Evolutionary conservation across 2,113 vertebrate genomes (phyloP), one percentile per base, ranked within the genome.

Genomic region (Garra rufa): DNA sequence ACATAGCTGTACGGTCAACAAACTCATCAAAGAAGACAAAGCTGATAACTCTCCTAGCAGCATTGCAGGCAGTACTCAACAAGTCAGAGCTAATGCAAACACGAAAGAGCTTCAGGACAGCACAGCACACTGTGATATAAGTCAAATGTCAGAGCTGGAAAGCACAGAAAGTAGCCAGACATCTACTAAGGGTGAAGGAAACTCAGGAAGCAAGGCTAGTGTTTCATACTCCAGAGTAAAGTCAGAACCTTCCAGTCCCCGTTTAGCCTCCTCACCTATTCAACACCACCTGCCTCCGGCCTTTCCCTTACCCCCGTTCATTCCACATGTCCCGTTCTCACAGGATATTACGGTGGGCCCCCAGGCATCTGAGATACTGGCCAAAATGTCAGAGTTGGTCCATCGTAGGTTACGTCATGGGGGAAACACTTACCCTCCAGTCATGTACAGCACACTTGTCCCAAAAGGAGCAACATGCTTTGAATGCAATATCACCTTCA

Each of bases 311-410:
- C 95, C 95, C 24, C 96, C 96, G 83, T 96, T 96, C 76, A 93
- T 97, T 6, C 96, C 96, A 19, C 96, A 97, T 85, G 96, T 96
- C 89, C 93, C 95, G 79, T 96, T 97, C 57, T 95, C 96, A 67
- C 96, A 97, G 75, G 96, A 97, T 52, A 95, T 96, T 87, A 94
- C 96, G 0, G 94, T 96, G 86, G 96, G 95, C 77, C 96, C 96
- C 78, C 96, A 97, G 67, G 96, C 96, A 76, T 97, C 96, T 9
- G 96, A 97, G 90, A 97, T 97, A 89, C 65, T 97, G 85, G 96
- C 96, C 70, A 97, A 97, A 92, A 97, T 97, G 96, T 97, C 96
- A 0, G 96, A 97, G 91, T 91, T 97, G 85, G 96, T 97, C 19
- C 96, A 97, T 87, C 93, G 96, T 81, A 94, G 96, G 78, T 87